A percentile compares a stretch with the other conserved stretches of the same genome.
phyloP scores from a whole-genome alignment of 2,888 invertebrate genomes.

The Rotaria socialis region DNA sequence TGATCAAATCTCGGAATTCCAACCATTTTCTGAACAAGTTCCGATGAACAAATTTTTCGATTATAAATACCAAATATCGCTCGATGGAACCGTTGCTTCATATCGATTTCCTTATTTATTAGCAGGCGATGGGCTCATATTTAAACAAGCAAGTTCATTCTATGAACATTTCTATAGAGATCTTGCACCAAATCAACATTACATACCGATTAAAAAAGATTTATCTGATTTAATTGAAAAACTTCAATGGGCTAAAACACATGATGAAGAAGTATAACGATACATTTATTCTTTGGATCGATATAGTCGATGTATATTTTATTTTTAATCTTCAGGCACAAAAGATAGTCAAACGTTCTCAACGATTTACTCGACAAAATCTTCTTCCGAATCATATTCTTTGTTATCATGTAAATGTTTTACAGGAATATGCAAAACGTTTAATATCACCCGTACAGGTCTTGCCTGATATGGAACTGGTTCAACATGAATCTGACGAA shows the following conservation, averaged over 20 bases:
- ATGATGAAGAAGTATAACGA: conserved; percentile 55
- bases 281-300: too few species aligned
- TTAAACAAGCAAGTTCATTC: conserved; percentile 88
- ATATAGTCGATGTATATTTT: too few species aligned
- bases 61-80: conserved; percentile 87
- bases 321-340: conserved; percentile 51
- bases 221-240: conserved; percentile 75
- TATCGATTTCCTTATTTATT: conserved; percentile 86
- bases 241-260: conserved; percentile 61
- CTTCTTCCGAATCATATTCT: conserved; percentile 77
- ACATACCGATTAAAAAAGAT: conserved; percentile 74
- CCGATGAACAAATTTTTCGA: conserved; percentile 61
- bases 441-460: not conserved
- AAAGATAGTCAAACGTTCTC: conserved; percentile 54
- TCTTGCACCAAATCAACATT: conserved; percentile 74
- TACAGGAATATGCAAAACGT: conserved; percentile 32
- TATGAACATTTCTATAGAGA: conserved; percentile 86
- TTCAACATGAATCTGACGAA: not conserved
- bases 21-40: conserved; percentile 75
- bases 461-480: not conserved
- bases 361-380: conserved; percentile 69
- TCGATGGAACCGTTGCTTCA: conserved; percentile 93
- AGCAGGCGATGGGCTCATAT: conserved; percentile 77
- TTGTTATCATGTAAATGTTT: conserved; percentile 76
- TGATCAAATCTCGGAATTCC: conserved; percentile 76